These are phyloP conservation scores for Achroia grisella DNA, from an alignment of 1,140 invertebrate species.

Conservation along the genomic window DNA sequence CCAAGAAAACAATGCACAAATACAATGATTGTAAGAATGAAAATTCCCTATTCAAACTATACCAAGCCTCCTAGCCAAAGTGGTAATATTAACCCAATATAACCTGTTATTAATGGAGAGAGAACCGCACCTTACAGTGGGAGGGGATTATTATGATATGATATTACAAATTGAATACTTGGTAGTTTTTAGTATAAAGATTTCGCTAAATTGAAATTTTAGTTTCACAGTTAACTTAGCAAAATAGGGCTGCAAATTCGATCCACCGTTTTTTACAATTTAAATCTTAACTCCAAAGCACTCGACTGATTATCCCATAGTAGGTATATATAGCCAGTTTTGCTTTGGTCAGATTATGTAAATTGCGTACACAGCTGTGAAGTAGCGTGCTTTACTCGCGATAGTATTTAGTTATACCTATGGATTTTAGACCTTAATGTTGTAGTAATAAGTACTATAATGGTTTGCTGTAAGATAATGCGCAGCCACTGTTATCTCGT, in stretches of 20 bases:
- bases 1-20: too few relatives aligned
- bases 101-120: too few relatives aligned
- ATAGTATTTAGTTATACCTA: slow-evolving; percentile 11
- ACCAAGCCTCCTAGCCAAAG: too few relatives aligned
- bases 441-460: slow-evolving; percentile 15
- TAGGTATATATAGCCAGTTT: slow-evolving; percentile 13
- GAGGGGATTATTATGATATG: too few relatives aligned
- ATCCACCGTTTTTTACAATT: slow-evolving; percentile 9
- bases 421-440: slow-evolving; percentile 18
- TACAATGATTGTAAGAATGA: too few relatives aligned
- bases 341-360: slow-evolving; percentile 36
- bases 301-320: slow-evolving; percentile 15
- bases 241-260: neutral
- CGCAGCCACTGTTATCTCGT: slow-evolving; percentile 42
- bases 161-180: too few relatives aligned
- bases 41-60: too few relatives aligned
- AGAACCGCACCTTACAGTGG: too few relatives aligned
- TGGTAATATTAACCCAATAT: too few relatives aligned
- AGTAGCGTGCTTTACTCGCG: slow-evolving; percentile 15
- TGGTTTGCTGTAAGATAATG: slow-evolving; percentile 23
- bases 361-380: slow-evolving; percentile 46
- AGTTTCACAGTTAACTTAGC: slow-evolving; percentile 8
- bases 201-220: too few relatives aligned
- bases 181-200: too few relatives aligned
- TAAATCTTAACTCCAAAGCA: neutral